Base-by-base conservation (phyloP, 1,140 invertebrate genomes). In the Caerostris darwini region DNA sequence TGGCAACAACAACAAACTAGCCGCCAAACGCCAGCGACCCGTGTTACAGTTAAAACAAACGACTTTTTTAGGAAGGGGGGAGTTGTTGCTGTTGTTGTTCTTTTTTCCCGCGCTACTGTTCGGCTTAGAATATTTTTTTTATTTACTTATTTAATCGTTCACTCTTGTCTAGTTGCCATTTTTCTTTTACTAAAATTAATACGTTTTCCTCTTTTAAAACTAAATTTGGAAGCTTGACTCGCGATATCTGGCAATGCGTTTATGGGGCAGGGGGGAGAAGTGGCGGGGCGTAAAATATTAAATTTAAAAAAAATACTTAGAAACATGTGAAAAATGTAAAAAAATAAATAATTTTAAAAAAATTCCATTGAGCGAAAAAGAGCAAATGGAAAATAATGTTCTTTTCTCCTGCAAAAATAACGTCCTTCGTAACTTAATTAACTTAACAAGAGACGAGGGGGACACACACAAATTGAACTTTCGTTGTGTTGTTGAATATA, bases 361-460 rank as follows among this genome's bases (percentile, higher is more conserved):
- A 91, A 91, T 50, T 82, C 54, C 90, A 91, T 82, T 82, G 90
- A 91, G 90, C 57, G 90, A 91, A 91, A 91, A 91, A 91, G 90
- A 59, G 71, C 90, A 81, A 91, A 91, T 58, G 56, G 58, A 82
- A 82, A 82, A 91, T 81, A 91, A 91, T 91, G 69, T 91, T 91
- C 69, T 91, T 91, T 64, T 91, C 57, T 91, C 19, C 56, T 19
- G 7, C 19, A 10, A 91, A 67, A 91, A 91, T 56, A 91, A 91
- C 56, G 90, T 91, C 17, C 71, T 91, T 91, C 90, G 90, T 91
- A 82, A 91, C 90, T 91, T 91, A 91, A 91, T 91, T 91, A 91
- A 91, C 90, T 91, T 61, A 77, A 81, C 90, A 91, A 57, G 69
- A 50, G 34, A 2, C 17, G 53, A n/a, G 57, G 69, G 19, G 69